phyloP scores from a whole-genome alignment of 2,888 invertebrate species.

The Ptilodon capucinus region DNA sequence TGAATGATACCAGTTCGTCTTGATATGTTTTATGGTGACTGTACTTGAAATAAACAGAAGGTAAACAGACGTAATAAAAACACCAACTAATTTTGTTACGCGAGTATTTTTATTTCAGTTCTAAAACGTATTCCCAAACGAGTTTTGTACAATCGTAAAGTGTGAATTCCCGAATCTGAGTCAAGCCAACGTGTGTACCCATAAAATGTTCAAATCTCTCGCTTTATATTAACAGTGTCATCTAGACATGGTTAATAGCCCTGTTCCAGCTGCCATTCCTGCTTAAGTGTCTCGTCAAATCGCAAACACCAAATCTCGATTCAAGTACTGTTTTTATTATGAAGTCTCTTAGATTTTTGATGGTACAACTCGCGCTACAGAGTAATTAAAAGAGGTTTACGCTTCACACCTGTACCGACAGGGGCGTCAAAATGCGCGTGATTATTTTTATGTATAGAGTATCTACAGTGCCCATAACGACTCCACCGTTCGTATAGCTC shows the following conservation, averaged over 20 bases:
- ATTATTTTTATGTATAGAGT: no score
- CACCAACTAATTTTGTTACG: conserved; percentile 32
- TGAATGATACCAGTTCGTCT: no score
- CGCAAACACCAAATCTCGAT: conserved; percentile 42
- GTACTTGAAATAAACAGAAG: background rate
- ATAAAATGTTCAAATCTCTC: conserved; percentile 53
- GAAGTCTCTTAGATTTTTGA: conserved; percentile 23
- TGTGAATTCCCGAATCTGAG: conserved; percentile 23
- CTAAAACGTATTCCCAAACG: conserved; percentile 37
- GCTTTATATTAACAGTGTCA: conserved; percentile 45
- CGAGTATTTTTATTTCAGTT: conserved; percentile 39
- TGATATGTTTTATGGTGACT: no score
- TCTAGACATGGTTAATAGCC: conserved; percentile 36
- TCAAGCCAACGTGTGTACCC: conserved; percentile 32
- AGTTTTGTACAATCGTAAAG: conserved; percentile 46
- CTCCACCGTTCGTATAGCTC: no score
- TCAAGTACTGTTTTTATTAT: conserved; percentile 37
- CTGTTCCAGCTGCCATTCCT: conserved; percentile 39
- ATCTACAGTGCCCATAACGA: no score
- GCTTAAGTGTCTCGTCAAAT: conserved; percentile 46
- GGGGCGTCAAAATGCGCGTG: no score
- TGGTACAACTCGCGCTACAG: background rate
- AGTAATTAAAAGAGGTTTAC: no score
- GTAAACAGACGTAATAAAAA: conserved; percentile 2
- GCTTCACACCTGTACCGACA: no score